A percentile compares a stretch with the other conserved stretches of the same genome.
These are phyloP conservation scores for Sphaerophoria rueppellii DNA, from an alignment of 2,888 invertebrate genomes.

Conservation along the genomic window DNA sequence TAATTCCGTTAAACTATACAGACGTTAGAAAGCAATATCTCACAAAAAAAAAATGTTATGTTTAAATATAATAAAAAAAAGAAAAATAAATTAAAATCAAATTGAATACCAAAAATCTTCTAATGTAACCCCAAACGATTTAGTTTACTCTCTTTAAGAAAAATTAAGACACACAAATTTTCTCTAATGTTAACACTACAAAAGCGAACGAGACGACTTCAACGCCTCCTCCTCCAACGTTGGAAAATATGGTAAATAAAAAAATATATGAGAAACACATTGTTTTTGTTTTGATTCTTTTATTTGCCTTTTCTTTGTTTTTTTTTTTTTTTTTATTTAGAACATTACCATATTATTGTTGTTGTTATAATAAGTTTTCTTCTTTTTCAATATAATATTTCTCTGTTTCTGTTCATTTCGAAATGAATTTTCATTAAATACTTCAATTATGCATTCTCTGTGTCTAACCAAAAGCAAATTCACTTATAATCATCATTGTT, in stretches of 20 bases:
- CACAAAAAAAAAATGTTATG: neutral
- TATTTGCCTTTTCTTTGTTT: constrained; percentile 70
- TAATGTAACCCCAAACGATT: constrained; percentile 6
- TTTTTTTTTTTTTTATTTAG: constrained; percentile 57
- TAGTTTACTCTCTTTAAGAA: neutral
- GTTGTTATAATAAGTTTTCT: constrained; percentile 45
- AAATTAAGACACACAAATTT: neutral
- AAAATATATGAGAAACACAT: constrained; percentile 78
- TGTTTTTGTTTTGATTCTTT: constrained; percentile 76
- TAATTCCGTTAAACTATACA: too few species aligned
- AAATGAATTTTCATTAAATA: constrained; percentile 40
- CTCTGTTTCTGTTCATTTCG: constrained; percentile 48
- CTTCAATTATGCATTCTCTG: constrained; percentile 33
- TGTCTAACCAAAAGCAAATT: constrained; percentile 70
- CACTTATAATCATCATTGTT: constrained; percentile 43
- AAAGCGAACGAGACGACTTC: constrained; percentile 40
- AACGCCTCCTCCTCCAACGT: constrained; percentile 51
- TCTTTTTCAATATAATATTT: constrained; percentile 60
- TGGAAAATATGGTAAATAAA: constrained; percentile 74
- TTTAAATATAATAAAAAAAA: neutral
- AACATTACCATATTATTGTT: constrained; percentile 68
- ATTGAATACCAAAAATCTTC: neutral
- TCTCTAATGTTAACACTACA: constrained; percentile 35
- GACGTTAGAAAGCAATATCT: too few species aligned
- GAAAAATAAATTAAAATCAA: neutral